These are phyloP conservation scores for Myripristis jacobus DNA, from an alignment of 2,797 vertebrate species.

Conservation along the genomic window DNA sequence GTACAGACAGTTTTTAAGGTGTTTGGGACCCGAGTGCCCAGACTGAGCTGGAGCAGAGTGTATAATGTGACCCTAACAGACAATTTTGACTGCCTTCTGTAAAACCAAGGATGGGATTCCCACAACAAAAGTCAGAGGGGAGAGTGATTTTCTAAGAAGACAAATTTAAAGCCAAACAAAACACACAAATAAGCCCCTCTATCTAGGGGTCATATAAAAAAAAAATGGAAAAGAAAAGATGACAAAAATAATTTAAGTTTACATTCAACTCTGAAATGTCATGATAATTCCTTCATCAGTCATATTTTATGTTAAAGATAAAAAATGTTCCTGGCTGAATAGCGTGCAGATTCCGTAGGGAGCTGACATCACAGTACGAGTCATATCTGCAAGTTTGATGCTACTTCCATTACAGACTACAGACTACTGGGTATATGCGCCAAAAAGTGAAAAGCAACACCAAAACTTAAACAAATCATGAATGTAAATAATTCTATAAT, in stretches of 20 bases:
- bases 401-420: constrained; percentile 12
- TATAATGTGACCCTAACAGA: constrained; percentile 78
- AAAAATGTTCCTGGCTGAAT: constrained; percentile 29
- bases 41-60: constrained; percentile 87
- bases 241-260: not conserved
- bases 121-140: constrained; percentile 37
- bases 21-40: constrained; percentile 89
- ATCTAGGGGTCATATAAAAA: constrained; percentile 8
- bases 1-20: constrained; percentile 77
- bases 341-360: constrained; percentile 35
- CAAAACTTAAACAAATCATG: constrained; percentile 35
- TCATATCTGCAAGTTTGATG: constrained; percentile 35
- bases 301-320: constrained; percentile 14
- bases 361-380: constrained; percentile 36
- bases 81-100: constrained; percentile 59
- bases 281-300: constrained; percentile 30
- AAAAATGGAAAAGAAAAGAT: constrained; percentile 17
- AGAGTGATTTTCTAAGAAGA: constrained; percentile 6
- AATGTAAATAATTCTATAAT: constrained; percentile 40
- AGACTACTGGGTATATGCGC: not conserved
- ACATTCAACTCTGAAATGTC: constrained; percentile 36
- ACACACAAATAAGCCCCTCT: constrained; percentile 6
- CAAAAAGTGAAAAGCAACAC: constrained; percentile 9
- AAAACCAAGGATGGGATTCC: constrained; percentile 65
- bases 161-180: not conserved